These are phyloP conservation scores for Scolanthus callimorphus DNA, from an alignment of 92 coral and sea anemone species.

Conservation along the genomic window DNA sequence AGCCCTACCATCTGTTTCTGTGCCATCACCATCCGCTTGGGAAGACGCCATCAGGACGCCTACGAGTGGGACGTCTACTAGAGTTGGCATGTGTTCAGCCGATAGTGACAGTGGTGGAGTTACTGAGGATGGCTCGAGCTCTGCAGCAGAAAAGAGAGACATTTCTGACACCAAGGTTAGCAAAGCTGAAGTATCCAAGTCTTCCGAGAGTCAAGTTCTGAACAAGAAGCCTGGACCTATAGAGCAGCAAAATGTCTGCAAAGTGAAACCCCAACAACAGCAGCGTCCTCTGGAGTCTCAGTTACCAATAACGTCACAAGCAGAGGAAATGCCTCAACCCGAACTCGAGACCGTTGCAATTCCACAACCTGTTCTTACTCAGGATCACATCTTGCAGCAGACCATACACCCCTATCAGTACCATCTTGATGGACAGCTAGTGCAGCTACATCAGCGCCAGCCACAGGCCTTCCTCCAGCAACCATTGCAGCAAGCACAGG, in stretches of 20 bases:
- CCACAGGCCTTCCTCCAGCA: slow-evolving; percentile 63
- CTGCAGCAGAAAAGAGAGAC: slow-evolving; percentile 41
- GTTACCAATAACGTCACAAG: slow-evolving; percentile 41
- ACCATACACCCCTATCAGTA: slow-evolving; percentile 55
- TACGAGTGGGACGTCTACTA: slow-evolving; percentile 37
- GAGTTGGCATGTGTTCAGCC: slow-evolving; percentile 37
- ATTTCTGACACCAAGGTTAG: slow-evolving; percentile 52
- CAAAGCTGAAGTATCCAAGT: slow-evolving; percentile 59
- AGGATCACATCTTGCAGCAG: slow-evolving; percentile 63
- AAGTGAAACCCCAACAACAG: slow-evolving; percentile 97
- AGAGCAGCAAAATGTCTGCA: slow-evolving; percentile 94
- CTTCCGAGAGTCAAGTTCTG: slow-evolving; percentile 57
- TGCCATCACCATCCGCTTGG: slow-evolving; percentile 43
- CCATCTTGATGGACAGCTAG: slow-evolving; percentile 50
- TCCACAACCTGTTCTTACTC: slow-evolving; percentile 52
- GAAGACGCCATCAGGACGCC: slow-evolving; percentile 38
- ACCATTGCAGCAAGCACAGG: slow-evolving; percentile 70
- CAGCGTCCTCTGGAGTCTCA: slow-evolving; percentile 82
- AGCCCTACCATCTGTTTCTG: slow-evolving; percentile 15
- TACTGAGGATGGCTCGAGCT: slow-evolving; percentile 39
- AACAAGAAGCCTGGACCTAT: slow-evolving; percentile 71
- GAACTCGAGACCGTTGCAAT: slow-evolving; percentile 59
- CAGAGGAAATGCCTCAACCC: slow-evolving; percentile 56
- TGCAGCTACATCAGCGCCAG: slow-evolving; percentile 72
- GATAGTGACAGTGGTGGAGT: slow-evolving; percentile 35